Conservation (phyloP, 92 coral and sea anemone species). For the Plumapathes pennacea region DNA sequence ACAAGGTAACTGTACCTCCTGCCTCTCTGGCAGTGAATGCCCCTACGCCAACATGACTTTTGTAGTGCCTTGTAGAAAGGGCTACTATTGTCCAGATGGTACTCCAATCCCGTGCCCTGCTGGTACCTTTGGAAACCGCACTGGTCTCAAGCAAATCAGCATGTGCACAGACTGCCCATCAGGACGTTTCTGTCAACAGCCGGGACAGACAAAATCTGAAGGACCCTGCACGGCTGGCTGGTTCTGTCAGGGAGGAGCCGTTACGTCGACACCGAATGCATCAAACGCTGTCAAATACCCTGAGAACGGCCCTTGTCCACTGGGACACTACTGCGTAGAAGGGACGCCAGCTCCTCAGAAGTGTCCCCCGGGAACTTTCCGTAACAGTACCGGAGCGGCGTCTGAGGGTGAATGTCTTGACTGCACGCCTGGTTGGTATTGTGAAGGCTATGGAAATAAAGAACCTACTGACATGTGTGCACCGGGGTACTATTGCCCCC, state of each 20-base stretch:
- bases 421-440: constrained; percentile 88
- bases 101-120: constrained; percentile 74
- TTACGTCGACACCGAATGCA: constrained; percentile 79
- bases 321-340: constrained; percentile 74
- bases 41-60: constrained; percentile 87
- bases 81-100: constrained; percentile 93
- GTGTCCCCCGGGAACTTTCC: constrained; percentile 94
- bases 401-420: constrained; percentile 81
- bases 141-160: constrained; percentile 55
- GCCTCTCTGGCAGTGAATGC: constrained; percentile 90
- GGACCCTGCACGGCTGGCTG: constrained; percentile 80
- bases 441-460: constrained; percentile 73
- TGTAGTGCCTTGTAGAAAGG: constrained; percentile 77
- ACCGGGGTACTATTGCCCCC: constrained; percentile 85
- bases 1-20: constrained; percentile 66
- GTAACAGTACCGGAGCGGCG: constrained; percentile 94
- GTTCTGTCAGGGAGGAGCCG: constrained; percentile 88
- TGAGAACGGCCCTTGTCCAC: constrained; percentile 80
- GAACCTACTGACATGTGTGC: constrained; percentile 75
- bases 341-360: constrained; percentile 78
- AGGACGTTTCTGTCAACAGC: constrained; percentile 71
- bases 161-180: constrained; percentile 92
- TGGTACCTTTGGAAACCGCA: constrained; percentile 90
- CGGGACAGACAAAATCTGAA: constrained; percentile 69
- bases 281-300: constrained; percentile 56